Evolutionary conservation across 2,888 invertebrate species (phyloP).

Genomic region (Herminia tarsipennalis): DNA sequence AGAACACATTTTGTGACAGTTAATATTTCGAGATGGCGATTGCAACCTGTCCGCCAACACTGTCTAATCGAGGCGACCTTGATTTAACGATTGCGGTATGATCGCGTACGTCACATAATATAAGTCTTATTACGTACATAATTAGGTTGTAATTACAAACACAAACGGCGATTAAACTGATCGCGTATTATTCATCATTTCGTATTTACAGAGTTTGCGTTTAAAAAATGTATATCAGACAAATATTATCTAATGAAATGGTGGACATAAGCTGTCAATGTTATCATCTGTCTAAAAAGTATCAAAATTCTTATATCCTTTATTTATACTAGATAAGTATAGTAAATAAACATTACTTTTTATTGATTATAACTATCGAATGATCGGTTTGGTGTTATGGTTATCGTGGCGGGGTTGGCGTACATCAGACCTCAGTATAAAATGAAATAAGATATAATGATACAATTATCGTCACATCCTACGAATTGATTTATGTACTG

Average conservation of each 20-base stretch:
- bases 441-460: too few relatives aligned
- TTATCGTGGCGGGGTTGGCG: conserved; percentile 22
- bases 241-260: conserved; percentile 34
- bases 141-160: conserved; percentile 36
- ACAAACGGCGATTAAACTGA: conserved; percentile 28
- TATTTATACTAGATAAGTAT: conserved; percentile 67
- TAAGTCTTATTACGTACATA: conserved; percentile 45
- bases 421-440: neutral
- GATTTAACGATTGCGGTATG: conserved; percentile 60
- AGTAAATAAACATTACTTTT: conserved; percentile 45
- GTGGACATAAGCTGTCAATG: conserved; percentile 57
- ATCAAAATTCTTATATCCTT: conserved; percentile 69
- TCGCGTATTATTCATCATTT: conserved; percentile 21
- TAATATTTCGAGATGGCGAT: conserved; percentile 23
- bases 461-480: too few relatives aligned
- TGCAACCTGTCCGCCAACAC: conserved; percentile 39
- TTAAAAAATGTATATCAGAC: conserved; percentile 24
- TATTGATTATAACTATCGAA: conserved; percentile 38
- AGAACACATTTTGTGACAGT: conserved; percentile 31
- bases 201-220: conserved; percentile 10
- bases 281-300: conserved; percentile 61
- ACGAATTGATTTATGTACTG: too few relatives aligned
- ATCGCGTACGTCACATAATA: conserved; percentile 58
- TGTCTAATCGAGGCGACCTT: conserved; percentile 57
- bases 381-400: conserved; percentile 46